phyloP scores from a whole-genome alignment of 2,888 invertebrate genomes.

The Arrhopalites spinosus region DNA sequence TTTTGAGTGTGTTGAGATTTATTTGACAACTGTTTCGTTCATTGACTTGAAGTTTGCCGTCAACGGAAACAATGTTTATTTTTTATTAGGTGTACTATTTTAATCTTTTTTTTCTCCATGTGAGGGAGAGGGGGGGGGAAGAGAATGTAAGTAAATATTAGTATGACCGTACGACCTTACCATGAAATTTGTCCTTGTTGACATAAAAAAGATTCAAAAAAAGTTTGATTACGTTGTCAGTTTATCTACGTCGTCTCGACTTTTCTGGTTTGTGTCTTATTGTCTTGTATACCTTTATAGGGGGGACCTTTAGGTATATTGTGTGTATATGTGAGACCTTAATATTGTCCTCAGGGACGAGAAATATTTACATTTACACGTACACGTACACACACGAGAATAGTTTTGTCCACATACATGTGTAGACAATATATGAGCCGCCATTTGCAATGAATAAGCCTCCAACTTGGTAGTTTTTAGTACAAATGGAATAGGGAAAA shows the following conservation, averaged over 20 bases:
- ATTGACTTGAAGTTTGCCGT: neutral
- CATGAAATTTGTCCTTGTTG: neutral
- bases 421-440: too few relatives aligned
- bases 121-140: neutral
- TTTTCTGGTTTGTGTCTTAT: neutral
- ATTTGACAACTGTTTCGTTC: neutral
- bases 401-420: neutral
- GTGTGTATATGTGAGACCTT: neutral
- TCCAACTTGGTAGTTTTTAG: neutral
- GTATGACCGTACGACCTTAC: neutral
- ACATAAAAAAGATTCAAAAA: neutral
- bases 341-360: neutral
- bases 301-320: too few relatives aligned
- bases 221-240: constrained; percentile 29
- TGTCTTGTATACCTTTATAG: too few relatives aligned
- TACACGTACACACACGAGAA: neutral
- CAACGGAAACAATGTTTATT: neutral
- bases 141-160: neutral
- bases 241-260: constrained; percentile 2
- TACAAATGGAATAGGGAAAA: constrained; percentile 7
- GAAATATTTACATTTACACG: neutral
- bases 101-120: neutral
- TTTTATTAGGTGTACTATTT: neutral
- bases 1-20: too few relatives aligned
- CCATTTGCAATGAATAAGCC: neutral